Evolutionary conservation across 2,888 invertebrate genomes (phyloP), one percentile per base, ranked within the genome.

Genomic region (Plemyria rubiginata): DNA sequence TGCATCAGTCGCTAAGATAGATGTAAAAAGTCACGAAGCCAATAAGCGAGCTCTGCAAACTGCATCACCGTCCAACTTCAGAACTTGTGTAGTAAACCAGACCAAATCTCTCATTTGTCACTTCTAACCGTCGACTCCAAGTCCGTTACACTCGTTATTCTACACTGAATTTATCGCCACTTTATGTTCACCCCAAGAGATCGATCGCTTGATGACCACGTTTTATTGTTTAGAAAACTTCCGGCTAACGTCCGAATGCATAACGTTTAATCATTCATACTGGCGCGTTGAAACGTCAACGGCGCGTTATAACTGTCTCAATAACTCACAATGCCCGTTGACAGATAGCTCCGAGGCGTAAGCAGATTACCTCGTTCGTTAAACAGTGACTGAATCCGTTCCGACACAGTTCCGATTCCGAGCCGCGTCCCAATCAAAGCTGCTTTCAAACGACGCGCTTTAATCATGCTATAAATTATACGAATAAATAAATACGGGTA

Each of bases 271-370:
- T 77, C 72, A 73, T 73, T 75, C 77, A 75, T 74, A 74, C 70
- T 72, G 74, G 72, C 72, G 72, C 73, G 79, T 76, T 75, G 72
- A 71, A 73, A 75, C 48, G 78, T 78, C 81, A 79, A 75, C 75
- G 60, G 73, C 68, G 71, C 73, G 77, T 80, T 78, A 80, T 80
- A 78, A 80, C 81, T 79, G 80, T 79, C 80, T 80, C 79, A 75
- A 80, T 81, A 81, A 81, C 70, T 81, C 81, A 68, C 68, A 74
- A 73, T 72, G 51, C 69, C 64, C 67, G 74, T 62, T 79, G 81
- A 81, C 81, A 80, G 81, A 81, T 80, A 75, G 75, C 72, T 74
- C 70, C 71, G 66, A 71, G 15, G 70, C 72, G 73, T 78, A 80
- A 82, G 78, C 75, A 77, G 79, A 81, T 83, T 81, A 80, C 75